Evolutionary conservation across 2,797 vertebrate species (phyloP), one percentile per base, ranked within the genome.

Genomic region (Ctenopoma kingsleyae): DNA sequence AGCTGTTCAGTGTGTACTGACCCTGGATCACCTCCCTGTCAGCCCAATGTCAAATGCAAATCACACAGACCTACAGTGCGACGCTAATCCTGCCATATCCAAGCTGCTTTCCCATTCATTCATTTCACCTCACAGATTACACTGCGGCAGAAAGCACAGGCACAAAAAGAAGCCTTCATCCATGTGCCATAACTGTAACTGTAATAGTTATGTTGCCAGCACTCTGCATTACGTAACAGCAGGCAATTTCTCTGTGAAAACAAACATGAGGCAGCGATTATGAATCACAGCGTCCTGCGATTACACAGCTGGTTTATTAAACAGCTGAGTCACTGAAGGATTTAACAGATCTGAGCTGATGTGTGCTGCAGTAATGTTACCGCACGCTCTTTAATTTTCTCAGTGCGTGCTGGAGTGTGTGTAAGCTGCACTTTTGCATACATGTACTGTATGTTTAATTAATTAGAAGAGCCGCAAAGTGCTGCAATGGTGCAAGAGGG

Each of bases 1-100:
- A 84, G 78, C 88, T 57, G 82, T 32, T 84, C 80, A 52, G 68
- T 20, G 44, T 74, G 86, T 63, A 3, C 85, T 80, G 88, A 86
- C 85, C 87, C 86, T 59, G 76, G 53, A 78, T 91, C 76, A 67
- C 83, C 80, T 87, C 83, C 48, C 73, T 82, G 82, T 71, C 81
- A 63, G 79, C 76, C 76, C 88, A 86, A 88, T 82, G 86, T 91
- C 88, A 90, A 83, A 88, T 77, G 78, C 84, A 87, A 86, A 86
- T 82, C 84, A 76, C 76, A 32, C 60, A 48, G 76, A 78, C 80
- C 67, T 52, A 64, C 64, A 58, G 74, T 5, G 70, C 75, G 25
- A 57, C 0, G 44, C 81, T 89, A 91, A 91, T 91, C 88, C 91
- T 41, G 64, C 69, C 71, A 60, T 19, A 73, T 69, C 75, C 78